Conservation (phyloP, 2,113 vertebrate genomes). For the Sterrhoptilus dennistouni region DNA sequence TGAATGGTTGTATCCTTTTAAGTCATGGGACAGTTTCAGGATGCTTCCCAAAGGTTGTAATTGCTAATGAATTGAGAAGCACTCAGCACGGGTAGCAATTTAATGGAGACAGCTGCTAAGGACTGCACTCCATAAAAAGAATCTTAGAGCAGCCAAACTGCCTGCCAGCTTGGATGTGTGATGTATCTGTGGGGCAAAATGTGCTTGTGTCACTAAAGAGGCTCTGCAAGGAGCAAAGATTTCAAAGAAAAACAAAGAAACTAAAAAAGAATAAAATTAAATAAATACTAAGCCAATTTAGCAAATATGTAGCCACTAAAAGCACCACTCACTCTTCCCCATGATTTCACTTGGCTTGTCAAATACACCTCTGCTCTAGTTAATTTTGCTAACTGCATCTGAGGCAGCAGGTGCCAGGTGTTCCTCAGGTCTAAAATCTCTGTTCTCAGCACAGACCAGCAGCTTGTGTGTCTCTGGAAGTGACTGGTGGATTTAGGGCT, state of each 20-base stretch:
- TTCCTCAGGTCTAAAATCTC: not conserved
- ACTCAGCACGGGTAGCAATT: not conserved
- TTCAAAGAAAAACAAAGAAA: not conserved
- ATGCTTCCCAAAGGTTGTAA: not conserved
- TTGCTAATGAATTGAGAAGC: not conserved
- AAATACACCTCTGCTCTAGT: not conserved
- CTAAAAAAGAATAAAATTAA: not conserved
- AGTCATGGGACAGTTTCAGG: not conserved
- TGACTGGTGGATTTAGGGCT: not conserved
- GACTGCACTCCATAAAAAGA: not conserved
- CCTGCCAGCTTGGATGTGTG: accelerated
- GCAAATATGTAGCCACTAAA: too few relatives aligned
- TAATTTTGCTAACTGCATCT: not conserved
- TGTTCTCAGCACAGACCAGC: not conserved
- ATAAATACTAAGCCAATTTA: not conserved
- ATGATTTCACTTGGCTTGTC: accelerated
- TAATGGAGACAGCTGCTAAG: not conserved
- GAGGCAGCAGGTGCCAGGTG: not conserved
- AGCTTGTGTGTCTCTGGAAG: not conserved
- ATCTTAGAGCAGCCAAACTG: not conserved
- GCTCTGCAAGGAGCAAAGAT: not conserved
- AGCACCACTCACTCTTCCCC: not conserved
- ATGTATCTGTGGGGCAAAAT: not conserved
- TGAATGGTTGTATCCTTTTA: not conserved
- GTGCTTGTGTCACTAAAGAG: not conserved